Percentiles rank a stretch among this genome's conserved stretches.
phyloP scores from a whole-genome alignment of 2,797 vertebrate species.

The Protosalanx chinensis region DNA sequence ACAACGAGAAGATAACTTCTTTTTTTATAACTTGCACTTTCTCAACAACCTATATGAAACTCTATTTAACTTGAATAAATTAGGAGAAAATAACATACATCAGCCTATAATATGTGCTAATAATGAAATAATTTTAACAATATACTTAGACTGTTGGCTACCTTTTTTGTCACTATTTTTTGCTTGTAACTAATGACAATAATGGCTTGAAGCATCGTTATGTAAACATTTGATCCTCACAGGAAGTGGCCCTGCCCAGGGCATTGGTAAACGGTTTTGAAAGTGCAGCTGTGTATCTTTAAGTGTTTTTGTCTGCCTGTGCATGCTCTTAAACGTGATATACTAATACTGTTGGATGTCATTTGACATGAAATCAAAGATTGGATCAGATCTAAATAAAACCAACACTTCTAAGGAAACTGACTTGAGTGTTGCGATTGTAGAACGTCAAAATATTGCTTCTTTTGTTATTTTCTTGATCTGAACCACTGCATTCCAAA shows the following conservation, averaged over 20 bases:
- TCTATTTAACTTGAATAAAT: slow-evolving; percentile 42
- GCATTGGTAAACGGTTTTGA: slow-evolving; percentile 41
- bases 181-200: slow-evolving; percentile 53
- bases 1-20: slow-evolving; percentile 29
- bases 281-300: slow-evolving; percentile 46
- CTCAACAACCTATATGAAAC: slow-evolving; percentile 38
- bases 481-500: slow-evolving; percentile 49
- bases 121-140: slow-evolving; percentile 38
- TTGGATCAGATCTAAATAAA: slow-evolving; percentile 29
- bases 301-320: slow-evolving; percentile 40
- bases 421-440: slow-evolving; percentile 15
- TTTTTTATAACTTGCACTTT: slow-evolving; percentile 1
- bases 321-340: slow-evolving; percentile 60
- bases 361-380: slow-evolving; percentile 32
- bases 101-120: slow-evolving; percentile 55
- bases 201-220: slow-evolving; percentile 52
- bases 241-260: slow-evolving; percentile 45
- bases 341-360: slow-evolving; percentile 39
- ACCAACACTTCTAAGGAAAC: slow-evolving; percentile 6
- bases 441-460: slow-evolving; percentile 29
- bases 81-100: slow-evolving; percentile 41
- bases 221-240: slow-evolving; percentile 71
- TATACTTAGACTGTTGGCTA: not conserved
- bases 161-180: slow-evolving; percentile 43
- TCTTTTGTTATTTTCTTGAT: slow-evolving; percentile 60